These are phyloP conservation scores for Drosophila pseudoobscura DNA, from an alignment of 1,140 invertebrate genomes.

Conservation along the genomic window DNA sequence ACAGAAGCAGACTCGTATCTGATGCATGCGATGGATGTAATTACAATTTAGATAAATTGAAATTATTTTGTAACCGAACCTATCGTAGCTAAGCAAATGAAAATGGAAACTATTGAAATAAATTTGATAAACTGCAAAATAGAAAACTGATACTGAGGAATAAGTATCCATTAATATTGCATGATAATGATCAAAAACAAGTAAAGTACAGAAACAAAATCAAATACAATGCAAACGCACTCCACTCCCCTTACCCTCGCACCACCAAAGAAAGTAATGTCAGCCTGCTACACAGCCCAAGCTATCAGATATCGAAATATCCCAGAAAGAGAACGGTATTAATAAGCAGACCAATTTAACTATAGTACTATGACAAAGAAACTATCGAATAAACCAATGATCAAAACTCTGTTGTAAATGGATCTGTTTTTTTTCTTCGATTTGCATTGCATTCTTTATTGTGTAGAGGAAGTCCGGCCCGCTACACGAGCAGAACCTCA, in stretches of 20 bases:
- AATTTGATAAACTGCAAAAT: constrained; percentile 40
- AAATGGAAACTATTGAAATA: constrained; percentile 55
- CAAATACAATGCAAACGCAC: constrained; percentile 45
- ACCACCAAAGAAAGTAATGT: constrained; percentile 41
- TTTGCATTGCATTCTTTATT: constrained; percentile 13
- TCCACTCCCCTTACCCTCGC: constrained; percentile 26
- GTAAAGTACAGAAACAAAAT: constrained; percentile 33
- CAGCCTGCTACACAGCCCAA: constrained; percentile 40
- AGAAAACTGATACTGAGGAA: constrained; percentile 14
- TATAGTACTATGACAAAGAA: constrained; percentile 62
- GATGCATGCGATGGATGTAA: constrained; percentile 33
- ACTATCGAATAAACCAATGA: constrained; percentile 74
- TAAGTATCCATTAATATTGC: constrained; percentile 31
- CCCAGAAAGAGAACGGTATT: constrained; percentile 33
- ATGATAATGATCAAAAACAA: constrained; percentile 22
- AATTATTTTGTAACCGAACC: constrained; percentile 71
- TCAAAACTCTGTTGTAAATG: constrained; percentile 56
- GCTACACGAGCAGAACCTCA: constrained; percentile 69
- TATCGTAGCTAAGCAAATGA: constrained; percentile 69
- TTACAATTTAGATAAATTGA: constrained; percentile 78
- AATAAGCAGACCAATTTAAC: constrained; percentile 81
- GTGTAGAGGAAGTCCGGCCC: constrained; percentile 14
- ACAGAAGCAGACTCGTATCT: constrained; percentile 19
- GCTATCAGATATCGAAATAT: constrained; percentile 44
- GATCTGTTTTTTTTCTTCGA: constrained; percentile 6